These are phyloP conservation scores for Clupea harengus DNA, from an alignment of 2,113 vertebrate genomes.

Conservation along the genomic window DNA sequence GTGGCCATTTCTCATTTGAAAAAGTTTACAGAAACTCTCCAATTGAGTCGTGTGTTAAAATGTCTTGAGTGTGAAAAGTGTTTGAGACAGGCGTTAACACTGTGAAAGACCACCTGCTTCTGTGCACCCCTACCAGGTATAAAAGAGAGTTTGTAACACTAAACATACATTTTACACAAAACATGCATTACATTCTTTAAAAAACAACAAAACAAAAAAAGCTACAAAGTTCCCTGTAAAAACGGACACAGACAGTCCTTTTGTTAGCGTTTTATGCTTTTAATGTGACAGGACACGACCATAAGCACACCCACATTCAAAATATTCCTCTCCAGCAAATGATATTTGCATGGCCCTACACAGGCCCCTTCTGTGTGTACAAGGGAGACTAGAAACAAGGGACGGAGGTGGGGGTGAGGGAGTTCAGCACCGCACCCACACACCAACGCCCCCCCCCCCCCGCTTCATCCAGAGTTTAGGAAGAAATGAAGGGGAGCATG, in stretches of 20 bases:
- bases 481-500: background rate
- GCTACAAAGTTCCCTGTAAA: background rate
- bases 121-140: background rate
- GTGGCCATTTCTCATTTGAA: background rate
- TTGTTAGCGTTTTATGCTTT: background rate
- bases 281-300: background rate
- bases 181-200: background rate
- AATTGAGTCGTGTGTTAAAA: background rate
- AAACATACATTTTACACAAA: background rate
- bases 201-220: background rate
- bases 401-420: background rate
- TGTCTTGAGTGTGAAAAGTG: background rate
- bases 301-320: conserved; percentile 22
- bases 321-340: conserved; percentile 25
- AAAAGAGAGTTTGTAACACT: background rate
- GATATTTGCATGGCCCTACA: conserved; percentile 13
- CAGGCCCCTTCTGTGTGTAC: background rate
- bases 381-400: background rate
- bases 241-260: background rate
- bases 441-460: background rate
- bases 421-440: background rate
- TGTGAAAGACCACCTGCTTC: background rate
- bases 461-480: background rate
- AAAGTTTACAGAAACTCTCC: background rate
- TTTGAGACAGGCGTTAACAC: background rate